These are phyloP conservation scores for Aotus griseimembra DNA, from an alignment of 2,797 vertebrate species.

Conservation along the genomic window DNA sequence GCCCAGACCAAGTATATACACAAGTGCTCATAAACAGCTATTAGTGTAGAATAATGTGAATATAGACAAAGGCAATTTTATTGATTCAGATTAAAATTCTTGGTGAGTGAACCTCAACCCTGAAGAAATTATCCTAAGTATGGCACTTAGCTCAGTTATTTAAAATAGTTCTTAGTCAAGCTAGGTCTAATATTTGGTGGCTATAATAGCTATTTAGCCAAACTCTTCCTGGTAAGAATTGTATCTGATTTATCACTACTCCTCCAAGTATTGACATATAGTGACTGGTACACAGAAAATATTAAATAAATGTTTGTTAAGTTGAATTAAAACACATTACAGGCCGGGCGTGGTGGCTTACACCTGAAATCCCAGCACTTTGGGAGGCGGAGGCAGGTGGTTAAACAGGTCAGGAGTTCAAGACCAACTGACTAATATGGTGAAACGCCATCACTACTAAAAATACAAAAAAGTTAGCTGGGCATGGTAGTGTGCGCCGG, in stretches of 20 bases:
- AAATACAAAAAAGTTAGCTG: not conserved
- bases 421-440: not conserved
- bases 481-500: rapidly evolving
- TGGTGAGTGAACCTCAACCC: not conserved
- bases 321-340: conserved; percentile 4
- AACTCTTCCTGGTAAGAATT: not conserved
- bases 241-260: not conserved
- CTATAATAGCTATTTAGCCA: not conserved
- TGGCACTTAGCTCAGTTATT: not conserved
- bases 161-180: not conserved
- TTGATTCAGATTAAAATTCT: conserved; percentile 24
- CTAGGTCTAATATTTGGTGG: not conserved
- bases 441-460: not conserved
- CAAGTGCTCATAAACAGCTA: not conserved
- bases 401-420: not conserved
- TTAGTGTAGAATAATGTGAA: not conserved
- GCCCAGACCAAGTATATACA: not conserved
- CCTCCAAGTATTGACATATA: not conserved
- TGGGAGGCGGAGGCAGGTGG: not conserved
- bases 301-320: not conserved
- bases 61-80: not conserved
- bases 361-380: not conserved
- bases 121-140: not conserved
- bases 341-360: not conserved
- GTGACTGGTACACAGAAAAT: not conserved